Evolutionary conservation across 2,113 vertebrate species (phyloP).

Genomic region (Bothrops jararaca): DNA sequence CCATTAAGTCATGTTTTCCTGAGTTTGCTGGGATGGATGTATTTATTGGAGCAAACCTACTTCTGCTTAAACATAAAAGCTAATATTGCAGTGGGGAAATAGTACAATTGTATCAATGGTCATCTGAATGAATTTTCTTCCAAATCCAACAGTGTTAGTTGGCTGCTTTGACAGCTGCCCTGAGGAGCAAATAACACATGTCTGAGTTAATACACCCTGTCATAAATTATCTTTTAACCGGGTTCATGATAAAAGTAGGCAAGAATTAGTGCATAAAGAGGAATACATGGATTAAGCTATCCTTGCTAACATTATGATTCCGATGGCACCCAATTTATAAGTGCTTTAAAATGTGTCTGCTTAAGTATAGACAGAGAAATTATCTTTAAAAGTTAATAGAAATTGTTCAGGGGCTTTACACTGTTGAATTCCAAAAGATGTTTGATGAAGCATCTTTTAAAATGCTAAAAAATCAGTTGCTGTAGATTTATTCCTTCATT

Average conservation of each 20-base stretch:
- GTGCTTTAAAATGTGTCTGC: not conserved
- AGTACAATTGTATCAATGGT: constrained; percentile 7
- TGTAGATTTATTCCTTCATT: not conserved
- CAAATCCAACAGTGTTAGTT: constrained; percentile 12
- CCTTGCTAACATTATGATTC: not conserved
- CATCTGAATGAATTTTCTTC: not conserved
- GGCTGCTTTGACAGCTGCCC: constrained; percentile 19
- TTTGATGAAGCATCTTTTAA: not conserved
- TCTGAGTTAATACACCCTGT: constrained; percentile 10
- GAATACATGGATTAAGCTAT: not conserved
- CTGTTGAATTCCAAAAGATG: not conserved
- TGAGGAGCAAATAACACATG: constrained; percentile 8
- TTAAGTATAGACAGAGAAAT: not conserved
- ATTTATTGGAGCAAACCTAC: constrained; percentile 11
- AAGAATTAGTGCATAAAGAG: not conserved
- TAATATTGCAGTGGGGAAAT: constrained; percentile 6
- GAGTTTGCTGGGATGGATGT: not conserved
- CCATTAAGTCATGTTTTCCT: not conserved
- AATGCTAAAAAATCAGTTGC: not conserved
- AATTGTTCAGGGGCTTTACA: not conserved
- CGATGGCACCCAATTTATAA: not conserved
- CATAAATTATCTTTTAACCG: not conserved
- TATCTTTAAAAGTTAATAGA: not conserved
- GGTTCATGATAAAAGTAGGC: not conserved
- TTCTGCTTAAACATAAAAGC: constrained; percentile 3